Base-by-base conservation (phyloP, 2,888 invertebrate species). In the Clivina fossor region DNA sequence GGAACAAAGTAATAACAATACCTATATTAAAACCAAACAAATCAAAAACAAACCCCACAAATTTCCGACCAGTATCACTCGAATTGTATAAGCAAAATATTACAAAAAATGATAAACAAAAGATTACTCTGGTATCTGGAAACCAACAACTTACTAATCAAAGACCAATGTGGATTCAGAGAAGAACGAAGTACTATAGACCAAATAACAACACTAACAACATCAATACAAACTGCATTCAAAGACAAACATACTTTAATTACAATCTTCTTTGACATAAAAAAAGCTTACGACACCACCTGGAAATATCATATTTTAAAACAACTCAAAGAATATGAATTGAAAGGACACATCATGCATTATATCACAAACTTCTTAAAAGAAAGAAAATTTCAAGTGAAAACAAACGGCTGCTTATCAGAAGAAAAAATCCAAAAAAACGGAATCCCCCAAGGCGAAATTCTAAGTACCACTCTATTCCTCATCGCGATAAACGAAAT, bases 391-490 rank as follows among this genome's bases (percentile, higher is more conserved):
- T 41, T 41, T 22, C 16, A 20, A 11, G 41, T 41, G 3, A 2
- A n/a, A 22, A 3, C 5, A 9, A 41, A 41, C 13, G 41, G 41
- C 1, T 24, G 11, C 4, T 15, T 41, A 2, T 41, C 41, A 1
- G n/a, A 4, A 20, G 24, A 41, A 41, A 41, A 41, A n/a, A 22
- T 2, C 3, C 41, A 41, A 1, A 44, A 41, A 41, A 41, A 41
- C 22, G 41, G 41, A 2, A 11, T 20, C 1, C 41, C 41, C 9
- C 41, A 41, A 24, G 41, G 22, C 7, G 41, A 56, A 11, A 46
- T 58, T n/a, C 15, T 58, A 0, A 59, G 57, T 43, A 57, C 58
- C 2, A 56, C 53, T 2, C 18, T 60, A 13, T 61, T 61, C 20
- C 15, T 59, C 15, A 40, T 59, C 19, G 56, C 43, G 5, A 56